phyloP scores from a whole-genome alignment of 2,888 invertebrate genomes.

The Pemphredon lugubris region DNA sequence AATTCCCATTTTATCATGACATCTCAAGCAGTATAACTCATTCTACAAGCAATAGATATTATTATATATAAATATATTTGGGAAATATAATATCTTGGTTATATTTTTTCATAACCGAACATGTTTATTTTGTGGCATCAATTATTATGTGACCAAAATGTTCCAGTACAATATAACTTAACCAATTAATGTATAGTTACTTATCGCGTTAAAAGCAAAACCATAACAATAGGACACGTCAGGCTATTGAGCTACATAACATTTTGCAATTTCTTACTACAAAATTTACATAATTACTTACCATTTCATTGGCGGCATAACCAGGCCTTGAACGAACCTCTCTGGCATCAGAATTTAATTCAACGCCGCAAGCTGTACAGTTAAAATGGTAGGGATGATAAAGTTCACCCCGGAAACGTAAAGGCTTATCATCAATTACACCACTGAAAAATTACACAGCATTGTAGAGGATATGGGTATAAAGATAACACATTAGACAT shows the following conservation, averaged over 20 bases:
- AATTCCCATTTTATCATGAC: slow-evolving; percentile 99
- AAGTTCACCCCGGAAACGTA: slow-evolving; percentile 96
- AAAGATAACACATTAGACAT: not conserved
- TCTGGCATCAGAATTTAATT: slow-evolving; percentile 96
- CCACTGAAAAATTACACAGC: slow-evolving; percentile 85
- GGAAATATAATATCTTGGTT: too few species aligned
- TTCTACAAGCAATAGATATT: slow-evolving; percentile 83
- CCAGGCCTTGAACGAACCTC: slow-evolving; percentile 96
- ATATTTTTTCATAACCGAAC: not conserved
- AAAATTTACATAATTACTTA: slow-evolving; percentile 73
- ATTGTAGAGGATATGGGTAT: too few species aligned
- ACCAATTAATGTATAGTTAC: not conserved
- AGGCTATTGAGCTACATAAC: too few species aligned
- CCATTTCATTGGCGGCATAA: slow-evolving; percentile 94
- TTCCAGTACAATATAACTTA: not conserved
- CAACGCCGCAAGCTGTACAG: slow-evolving; percentile 95
- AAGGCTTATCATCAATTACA: slow-evolving; percentile 94
- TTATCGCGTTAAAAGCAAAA: too few species aligned
- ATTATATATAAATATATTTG: not conserved
- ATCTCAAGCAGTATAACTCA: slow-evolving; percentile 97
- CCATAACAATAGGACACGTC: too few species aligned
- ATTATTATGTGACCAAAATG: not conserved
- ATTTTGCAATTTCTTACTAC: too few species aligned
- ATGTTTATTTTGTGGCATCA: not conserved
- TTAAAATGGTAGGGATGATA: slow-evolving; percentile 99